Base-by-base conservation (phyloP, 2,888 invertebrate species). In the Stenchaetothrips biformis region DNA sequence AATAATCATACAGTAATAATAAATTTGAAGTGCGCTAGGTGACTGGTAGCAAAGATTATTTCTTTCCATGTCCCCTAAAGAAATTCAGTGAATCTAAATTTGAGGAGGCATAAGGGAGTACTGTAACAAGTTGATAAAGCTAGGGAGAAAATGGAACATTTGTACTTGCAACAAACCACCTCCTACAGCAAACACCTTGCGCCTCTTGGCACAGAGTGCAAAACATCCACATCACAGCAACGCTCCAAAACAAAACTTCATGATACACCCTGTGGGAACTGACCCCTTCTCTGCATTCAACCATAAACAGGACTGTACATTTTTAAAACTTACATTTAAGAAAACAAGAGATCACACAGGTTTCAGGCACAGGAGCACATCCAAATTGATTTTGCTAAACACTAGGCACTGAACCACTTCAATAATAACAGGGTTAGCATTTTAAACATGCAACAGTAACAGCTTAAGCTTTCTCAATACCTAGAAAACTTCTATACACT, bases 241-340 rank as follows among this genome's bases (percentile, higher is more conserved):
- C 67, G 67, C 67, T 74, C 67, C 67, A 74, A 25, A 74, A 74
- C 67, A 74, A 25, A 74, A 25, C 67, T 74, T 74, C 67, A 74
- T 21, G 67, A 74, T 74, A 74, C 67, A 74, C 67, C 67, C 67
- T 74, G 67, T 74, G 67, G 67, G 67, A 74, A 74, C 67, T 74
- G n/a, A 11, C 67, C 67, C 67, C 67, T 74, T 74, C 67, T 74
- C 25, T 74, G 21, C 67, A 74, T 25, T 25, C 67, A 74, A 74
- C 18, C 21, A 21, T 21, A 74, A 74, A 74, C 21, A 74, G 25
- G 11, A 74, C 21, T 74, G 67, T 74, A 74, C 25, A 74, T 21
- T 21, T 25, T 25, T 25, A 37, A 74, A 74, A 74, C 11, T 9
- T 25, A 74, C 67, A 21, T 21, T 74, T 74, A 74, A 74, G 53